Conservation (phyloP, 1,140 invertebrate genomes). For the Drosophila virilis region DNA sequence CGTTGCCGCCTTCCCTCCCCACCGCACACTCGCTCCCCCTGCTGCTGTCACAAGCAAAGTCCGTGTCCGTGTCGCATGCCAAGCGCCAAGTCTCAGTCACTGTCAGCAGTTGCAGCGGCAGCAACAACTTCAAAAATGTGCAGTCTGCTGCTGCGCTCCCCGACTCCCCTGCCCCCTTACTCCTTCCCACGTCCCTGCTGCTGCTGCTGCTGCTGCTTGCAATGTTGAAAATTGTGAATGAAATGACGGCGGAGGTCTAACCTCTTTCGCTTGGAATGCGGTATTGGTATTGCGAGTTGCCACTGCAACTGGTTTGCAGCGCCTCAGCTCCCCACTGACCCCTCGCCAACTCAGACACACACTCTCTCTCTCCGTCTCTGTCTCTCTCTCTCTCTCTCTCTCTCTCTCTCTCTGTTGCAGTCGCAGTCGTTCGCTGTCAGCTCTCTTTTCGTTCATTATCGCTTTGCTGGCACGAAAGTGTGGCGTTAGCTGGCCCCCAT, state of each 20-base stretch:
- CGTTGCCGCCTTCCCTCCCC: background rate
- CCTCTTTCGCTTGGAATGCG: conserved; percentile 74
- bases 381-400: no score
- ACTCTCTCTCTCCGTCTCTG: no score
- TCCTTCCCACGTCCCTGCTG: background rate
- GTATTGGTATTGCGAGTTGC: conserved; percentile 71
- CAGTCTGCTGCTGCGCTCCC: conserved; percentile 30
- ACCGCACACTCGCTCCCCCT: background rate
- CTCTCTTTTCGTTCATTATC: conserved; percentile 58
- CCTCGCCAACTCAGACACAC: background rate
- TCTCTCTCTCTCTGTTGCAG: background rate
- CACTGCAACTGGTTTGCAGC: conserved; percentile 72
- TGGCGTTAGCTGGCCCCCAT: conserved; percentile 64
- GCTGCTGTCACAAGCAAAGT: conserved; percentile 1
- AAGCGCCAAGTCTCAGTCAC: conserved; percentile 43
- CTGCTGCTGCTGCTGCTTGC: conserved; percentile 16
- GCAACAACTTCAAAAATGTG: conserved; percentile 51
- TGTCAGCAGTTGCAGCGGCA: conserved; percentile 24
- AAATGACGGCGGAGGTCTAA: conserved; percentile 70
- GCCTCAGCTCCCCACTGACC: background rate
- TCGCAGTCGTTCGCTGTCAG: conserved; percentile 16
- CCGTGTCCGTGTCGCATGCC: conserved; percentile 63
- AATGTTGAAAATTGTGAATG: conserved; percentile 74
- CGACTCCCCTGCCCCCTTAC: background rate
- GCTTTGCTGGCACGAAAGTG: conserved; percentile 68